Conservation (phyloP, 2,797 vertebrate species). For the Sebastes trivittatus region DNA sequence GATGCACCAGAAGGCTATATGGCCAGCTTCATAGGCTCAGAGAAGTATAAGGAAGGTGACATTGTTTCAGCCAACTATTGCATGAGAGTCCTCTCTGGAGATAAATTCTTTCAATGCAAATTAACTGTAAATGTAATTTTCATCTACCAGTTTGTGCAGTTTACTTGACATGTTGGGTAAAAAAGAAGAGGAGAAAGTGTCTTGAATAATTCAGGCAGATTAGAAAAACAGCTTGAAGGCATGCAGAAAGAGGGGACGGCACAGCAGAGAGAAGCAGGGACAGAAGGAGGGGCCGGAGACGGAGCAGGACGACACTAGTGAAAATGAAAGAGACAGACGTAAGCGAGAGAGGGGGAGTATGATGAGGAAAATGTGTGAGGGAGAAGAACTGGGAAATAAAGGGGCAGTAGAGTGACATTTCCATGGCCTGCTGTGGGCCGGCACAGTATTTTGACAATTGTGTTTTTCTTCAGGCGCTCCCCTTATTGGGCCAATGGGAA, state of each 20-base stretch:
- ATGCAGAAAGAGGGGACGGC: constrained; percentile 40
- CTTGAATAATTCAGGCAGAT: constrained; percentile 64
- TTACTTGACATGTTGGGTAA: constrained; percentile 10
- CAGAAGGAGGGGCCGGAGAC: constrained; percentile 34
- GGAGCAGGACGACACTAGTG: constrained; percentile 12
- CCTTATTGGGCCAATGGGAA: not conserved
- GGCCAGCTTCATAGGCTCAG: not conserved
- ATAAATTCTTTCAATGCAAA: constrained; percentile 13
- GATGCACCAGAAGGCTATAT: not conserved
- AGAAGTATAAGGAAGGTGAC: not conserved
- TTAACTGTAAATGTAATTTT: not conserved
- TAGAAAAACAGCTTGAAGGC: constrained; percentile 44
- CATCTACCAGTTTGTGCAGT: constrained; percentile 2
- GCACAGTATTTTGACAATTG: constrained; percentile 12
- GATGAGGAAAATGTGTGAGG: constrained; percentile 32
- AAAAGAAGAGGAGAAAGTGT: constrained; percentile 29
- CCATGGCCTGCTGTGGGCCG: constrained; percentile 10
- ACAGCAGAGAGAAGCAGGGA: constrained; percentile 20
- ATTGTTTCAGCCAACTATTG: not conserved
- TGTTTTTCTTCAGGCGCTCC: not conserved
- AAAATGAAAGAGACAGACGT: constrained; percentile 30
- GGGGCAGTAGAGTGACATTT: constrained; percentile 31
- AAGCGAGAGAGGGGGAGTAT: not conserved
- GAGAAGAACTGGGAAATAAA: constrained; percentile 3
- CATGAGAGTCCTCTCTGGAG: not conserved